Evolutionary conservation across 1,140 invertebrate genomes (phyloP).

Genomic region (Trissolcus basalis): DNA sequence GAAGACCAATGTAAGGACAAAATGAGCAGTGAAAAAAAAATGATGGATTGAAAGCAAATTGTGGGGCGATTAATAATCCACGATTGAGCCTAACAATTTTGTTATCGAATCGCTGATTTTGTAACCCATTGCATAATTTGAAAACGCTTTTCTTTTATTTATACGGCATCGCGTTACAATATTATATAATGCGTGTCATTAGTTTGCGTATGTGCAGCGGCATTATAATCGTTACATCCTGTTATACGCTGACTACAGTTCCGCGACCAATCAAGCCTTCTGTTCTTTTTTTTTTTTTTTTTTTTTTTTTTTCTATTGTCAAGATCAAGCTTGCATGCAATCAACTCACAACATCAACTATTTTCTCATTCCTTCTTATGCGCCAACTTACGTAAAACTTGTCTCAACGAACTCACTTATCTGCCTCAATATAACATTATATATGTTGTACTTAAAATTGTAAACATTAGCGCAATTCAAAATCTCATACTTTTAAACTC

Average conservation of each 20-base stretch:
- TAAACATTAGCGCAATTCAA: too few relatives aligned
- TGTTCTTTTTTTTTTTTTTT: not conserved
- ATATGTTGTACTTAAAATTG: too few relatives aligned
- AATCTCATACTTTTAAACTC: too few relatives aligned
- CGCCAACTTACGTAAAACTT: too few relatives aligned
- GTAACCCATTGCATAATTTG: conserved; percentile 46
- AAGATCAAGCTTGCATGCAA: conserved; percentile 27
- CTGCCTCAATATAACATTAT: too few relatives aligned
- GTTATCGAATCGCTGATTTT: conserved; percentile 24
- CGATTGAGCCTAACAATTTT: not conserved
- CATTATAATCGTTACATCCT: conserved; percentile 59
- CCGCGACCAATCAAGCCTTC: conserved; percentile 16
- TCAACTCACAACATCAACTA: not conserved
- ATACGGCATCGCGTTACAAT: conserved; percentile 48
- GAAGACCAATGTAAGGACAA: not conserved
- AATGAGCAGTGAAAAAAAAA: not conserved
- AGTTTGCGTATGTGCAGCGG: conserved; percentile 29
- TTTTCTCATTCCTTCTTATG: not conserved
- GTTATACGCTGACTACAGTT: conserved; percentile 42
- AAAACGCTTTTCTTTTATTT: conserved; percentile 56
- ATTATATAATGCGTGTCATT: conserved; percentile 49
- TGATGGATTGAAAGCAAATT: not conserved
- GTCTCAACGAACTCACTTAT: too few relatives aligned
- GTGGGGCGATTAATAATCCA: too few relatives aligned
- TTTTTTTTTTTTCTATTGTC: conserved; percentile 31